phyloP scores from a whole-genome alignment of 1,140 invertebrate genomes.

The Pomacea maculata region DNA sequence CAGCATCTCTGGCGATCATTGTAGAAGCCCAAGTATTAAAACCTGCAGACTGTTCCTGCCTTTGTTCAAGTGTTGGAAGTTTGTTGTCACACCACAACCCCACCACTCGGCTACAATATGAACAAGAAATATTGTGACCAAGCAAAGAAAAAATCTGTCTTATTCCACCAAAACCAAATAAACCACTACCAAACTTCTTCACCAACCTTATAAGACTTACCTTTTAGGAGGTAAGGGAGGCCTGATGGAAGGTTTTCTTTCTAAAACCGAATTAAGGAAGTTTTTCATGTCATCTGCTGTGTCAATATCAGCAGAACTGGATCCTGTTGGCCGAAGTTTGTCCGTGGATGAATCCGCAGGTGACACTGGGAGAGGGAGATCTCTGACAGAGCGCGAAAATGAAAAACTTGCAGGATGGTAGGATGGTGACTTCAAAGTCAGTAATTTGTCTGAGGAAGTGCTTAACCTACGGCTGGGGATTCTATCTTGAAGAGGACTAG shows the following conservation, averaged over 20 bases:
- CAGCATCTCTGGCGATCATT: too few relatives aligned
- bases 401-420: conserved; percentile 2
- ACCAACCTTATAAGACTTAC: not conserved
- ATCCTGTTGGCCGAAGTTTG: conserved; percentile 11
- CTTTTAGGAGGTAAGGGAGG: not conserved
- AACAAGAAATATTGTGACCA: not conserved
- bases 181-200: too few relatives aligned
- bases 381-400: conserved; percentile 4
- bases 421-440: not conserved
- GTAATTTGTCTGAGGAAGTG: not conserved
- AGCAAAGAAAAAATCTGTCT: not conserved
- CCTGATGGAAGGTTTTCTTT: conserved; percentile 13
- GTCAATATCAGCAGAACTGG: conserved; percentile 14
- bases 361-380: conserved; percentile 14
- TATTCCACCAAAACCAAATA: not conserved
- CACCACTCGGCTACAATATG: too few relatives aligned
- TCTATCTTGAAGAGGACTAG: not conserved
- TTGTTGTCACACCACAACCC: too few relatives aligned
- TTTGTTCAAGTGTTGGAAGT: too few relatives aligned
- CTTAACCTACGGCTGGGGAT: not conserved
- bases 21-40: too few relatives aligned
- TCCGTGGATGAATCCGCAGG: conserved; percentile 22
- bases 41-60: too few relatives aligned
- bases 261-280: conserved; percentile 25
- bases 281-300: conserved; percentile 32